Evolutionary conservation across 2,888 invertebrate genomes (phyloP).

Genomic region (Callyntrura guangdongensis): DNA sequence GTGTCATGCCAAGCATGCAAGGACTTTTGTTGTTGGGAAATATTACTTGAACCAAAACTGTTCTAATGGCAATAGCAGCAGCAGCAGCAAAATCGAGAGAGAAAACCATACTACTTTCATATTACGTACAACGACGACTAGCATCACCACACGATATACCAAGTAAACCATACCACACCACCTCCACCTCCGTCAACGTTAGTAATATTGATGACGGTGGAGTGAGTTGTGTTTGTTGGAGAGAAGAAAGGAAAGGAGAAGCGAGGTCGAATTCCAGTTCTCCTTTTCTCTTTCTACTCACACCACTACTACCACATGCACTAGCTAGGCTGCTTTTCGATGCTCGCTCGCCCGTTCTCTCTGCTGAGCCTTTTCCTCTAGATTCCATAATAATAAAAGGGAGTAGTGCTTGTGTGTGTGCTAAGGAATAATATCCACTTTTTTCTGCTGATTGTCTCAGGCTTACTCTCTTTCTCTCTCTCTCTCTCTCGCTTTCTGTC

Average conservation of each 20-base stretch:
- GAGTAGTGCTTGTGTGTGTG: constrained; percentile 29
- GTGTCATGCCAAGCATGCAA: constrained; percentile 71
- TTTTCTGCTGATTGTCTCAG: constrained; percentile 49
- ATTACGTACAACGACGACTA: background rate
- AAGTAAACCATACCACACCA: background rate
- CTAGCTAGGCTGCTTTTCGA: constrained; percentile 21
- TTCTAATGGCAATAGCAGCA: constrained; percentile 28
- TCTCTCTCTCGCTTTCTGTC: background rate
- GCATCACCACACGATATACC: constrained; percentile 20
- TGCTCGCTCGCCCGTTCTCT: background rate
- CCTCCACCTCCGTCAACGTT: constrained; percentile 57
- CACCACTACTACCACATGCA: background rate
- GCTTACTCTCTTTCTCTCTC: background rate
- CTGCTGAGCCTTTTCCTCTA: background rate
- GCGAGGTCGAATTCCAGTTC: constrained; percentile 69
- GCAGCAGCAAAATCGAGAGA: background rate
- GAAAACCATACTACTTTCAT: constrained; percentile 19
- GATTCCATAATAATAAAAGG: constrained; percentile 26
- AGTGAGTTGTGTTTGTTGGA: constrained; percentile 46
- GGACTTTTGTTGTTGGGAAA: constrained; percentile 52
- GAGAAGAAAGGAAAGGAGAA: constrained; percentile 56
- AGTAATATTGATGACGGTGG: constrained; percentile 57
- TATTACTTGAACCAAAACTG: constrained; percentile 53
- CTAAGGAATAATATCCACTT: constrained; percentile 39
- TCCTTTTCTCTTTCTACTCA: constrained; percentile 31